Evolutionary conservation across 1,140 invertebrate genomes (phyloP), one percentile per base, ranked within the genome.

Genomic region (Solen grandis): DNA sequence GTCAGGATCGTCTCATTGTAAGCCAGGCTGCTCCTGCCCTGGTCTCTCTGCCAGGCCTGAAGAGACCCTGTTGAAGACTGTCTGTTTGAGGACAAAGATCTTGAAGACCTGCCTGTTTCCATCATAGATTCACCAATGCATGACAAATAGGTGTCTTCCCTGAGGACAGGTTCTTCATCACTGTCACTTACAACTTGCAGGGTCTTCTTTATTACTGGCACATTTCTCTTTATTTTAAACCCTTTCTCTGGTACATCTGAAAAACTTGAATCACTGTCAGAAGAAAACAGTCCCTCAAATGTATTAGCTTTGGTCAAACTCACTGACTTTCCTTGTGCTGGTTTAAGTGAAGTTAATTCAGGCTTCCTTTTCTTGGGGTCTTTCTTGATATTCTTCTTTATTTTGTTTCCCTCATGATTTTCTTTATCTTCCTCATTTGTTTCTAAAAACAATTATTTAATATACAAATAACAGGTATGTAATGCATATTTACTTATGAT

Each of bases 1-100:
- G 41, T 46, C 38, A 78, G 25, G n/a, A 78, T 36, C 25, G 75
- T 31, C 41, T 78, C 33, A 50, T 78, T 57, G 29, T 41, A 68
- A 16, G 35, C 38, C 29, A 57, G 25, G 14, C 55, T 59, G 19
- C 8, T 22, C 25, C 55, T 59, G 55, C 55, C 22, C 10, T 8
- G 19, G 22, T 59, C 25, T 59, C 25, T 29, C 25, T 10, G 55
- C 10, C 41, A 8, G 19, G 41, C 41, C 41, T 46, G 8, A 46
- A 19, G 8, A 10, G 8, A 8, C 41, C 19, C 41, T 46, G 8
- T 46, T 46, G 41, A 46, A 46, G 41, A 46, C 41, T 46, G 8
- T 46, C 19, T 46, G 19, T 46, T 46, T n/a, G n/a, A n/a, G n/a
- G n/a, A n/a, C n/a, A n/a, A n/a, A n/a, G n/a, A n/a, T n/a, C n/a